Percentiles rank a stretch among this genome's conserved stretches.
These are phyloP conservation scores for Sphaerophoria taeniata DNA, from an alignment of 2,888 invertebrate species.

Conservation along the genomic window DNA sequence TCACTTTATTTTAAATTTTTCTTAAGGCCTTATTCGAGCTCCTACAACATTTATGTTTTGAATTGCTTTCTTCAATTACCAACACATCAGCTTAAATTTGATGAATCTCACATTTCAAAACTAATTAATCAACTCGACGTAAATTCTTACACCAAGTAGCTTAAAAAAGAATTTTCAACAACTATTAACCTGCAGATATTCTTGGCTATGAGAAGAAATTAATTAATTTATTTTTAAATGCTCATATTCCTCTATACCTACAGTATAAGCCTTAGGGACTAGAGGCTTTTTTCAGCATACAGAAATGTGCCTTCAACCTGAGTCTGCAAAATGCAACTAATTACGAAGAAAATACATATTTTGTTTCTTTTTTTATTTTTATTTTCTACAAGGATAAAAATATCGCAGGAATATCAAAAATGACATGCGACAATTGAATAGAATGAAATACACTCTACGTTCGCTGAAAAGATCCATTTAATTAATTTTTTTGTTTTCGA, in stretches of 20 bases:
- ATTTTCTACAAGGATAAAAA: not conserved
- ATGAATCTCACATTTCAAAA: conserved; percentile 23
- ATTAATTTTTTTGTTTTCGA: too few relatives aligned
- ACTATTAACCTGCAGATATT: conserved; percentile 29
- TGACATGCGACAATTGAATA: not conserved
- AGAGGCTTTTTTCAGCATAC: not conserved
- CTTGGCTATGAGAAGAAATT: not conserved
- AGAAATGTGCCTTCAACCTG: too few relatives aligned
- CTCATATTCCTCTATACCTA: not conserved
- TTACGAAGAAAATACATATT: not conserved
- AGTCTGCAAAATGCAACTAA: not conserved
- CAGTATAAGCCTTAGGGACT: not conserved
- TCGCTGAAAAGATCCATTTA: too few relatives aligned
- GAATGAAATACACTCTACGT: too few relatives aligned
- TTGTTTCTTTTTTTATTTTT: conserved; percentile 10
- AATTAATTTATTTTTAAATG: conserved; percentile 38
- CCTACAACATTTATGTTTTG: too few relatives aligned
- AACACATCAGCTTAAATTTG: not conserved
- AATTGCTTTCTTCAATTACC: not conserved
- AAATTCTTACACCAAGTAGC: conserved; percentile 10
- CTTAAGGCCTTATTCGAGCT: too few relatives aligned
- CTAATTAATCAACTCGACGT: conserved; percentile 53
- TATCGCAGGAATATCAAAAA: conserved; percentile 12
- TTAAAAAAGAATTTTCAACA: conserved; percentile 44
- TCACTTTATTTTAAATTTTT: too few relatives aligned